phyloP scores from a whole-genome alignment of 2,113 vertebrate species.

The Thinocorus orbignyianus region DNA sequence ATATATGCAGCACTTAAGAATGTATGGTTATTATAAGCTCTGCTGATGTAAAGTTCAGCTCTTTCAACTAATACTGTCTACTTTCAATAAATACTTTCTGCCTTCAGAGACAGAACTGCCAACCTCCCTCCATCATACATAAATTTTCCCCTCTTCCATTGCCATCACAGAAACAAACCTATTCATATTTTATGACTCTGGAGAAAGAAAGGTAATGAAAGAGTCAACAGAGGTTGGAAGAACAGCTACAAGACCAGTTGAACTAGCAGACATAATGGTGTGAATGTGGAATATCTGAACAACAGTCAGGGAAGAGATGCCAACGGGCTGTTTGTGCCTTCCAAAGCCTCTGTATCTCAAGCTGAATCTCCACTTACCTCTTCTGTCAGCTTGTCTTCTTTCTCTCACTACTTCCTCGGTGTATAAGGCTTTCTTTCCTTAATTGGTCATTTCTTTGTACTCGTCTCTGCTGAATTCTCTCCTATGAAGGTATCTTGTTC shows the following conservation, averaged over 20 bases:
- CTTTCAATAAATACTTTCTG: not conserved
- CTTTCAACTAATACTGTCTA: not conserved
- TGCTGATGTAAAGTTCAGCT: not conserved
- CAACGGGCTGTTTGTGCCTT: not conserved
- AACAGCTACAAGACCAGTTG: not conserved
- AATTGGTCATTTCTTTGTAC: not conserved
- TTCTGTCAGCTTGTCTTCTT: not conserved
- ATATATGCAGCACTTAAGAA: rapidly evolving
- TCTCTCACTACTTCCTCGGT: not conserved
- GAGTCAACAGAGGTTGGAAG: not conserved
- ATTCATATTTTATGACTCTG: not conserved
- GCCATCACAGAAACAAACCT: not conserved
- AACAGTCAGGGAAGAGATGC: not conserved
- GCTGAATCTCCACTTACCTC: not conserved
- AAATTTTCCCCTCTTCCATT: not conserved
- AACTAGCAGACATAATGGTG: not conserved
- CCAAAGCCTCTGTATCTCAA: not conserved
- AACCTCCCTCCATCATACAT: rapidly evolving
- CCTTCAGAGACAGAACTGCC: not conserved
- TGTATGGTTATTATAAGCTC: not conserved
- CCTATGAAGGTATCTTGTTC: not conserved
- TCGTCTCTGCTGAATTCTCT: not conserved
- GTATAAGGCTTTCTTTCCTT: not conserved
- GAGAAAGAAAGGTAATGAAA: not conserved
- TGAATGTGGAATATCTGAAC: not conserved